phyloP scores from a whole-genome alignment of 1,140 invertebrate genomes.

The Drosophila ercepeae region DNA sequence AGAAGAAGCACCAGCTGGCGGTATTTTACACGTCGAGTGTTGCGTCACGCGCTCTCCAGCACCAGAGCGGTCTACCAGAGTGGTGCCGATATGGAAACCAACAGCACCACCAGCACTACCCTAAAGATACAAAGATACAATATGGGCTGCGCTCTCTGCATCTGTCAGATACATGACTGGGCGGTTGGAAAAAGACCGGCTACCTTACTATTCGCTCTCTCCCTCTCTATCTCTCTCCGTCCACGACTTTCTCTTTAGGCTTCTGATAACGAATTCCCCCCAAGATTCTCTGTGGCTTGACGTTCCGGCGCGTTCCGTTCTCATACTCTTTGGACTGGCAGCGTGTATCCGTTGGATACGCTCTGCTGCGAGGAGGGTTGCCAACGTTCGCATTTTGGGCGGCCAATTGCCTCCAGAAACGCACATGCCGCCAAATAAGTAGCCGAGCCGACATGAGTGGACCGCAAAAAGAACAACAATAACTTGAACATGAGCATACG shows the following conservation, averaged over 20 bases:
- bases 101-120: conserved; percentile 7
- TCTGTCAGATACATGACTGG: conserved; percentile 46
- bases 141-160: conserved; percentile 12
- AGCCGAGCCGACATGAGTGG: conserved; percentile 22
- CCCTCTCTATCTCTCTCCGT: neutral
- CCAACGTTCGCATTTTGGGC: conserved; percentile 27
- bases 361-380: conserved; percentile 62
- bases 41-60: conserved; percentile 64
- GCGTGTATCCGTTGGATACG: conserved; percentile 59
- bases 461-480: conserved; percentile 41
- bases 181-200: conserved; percentile 64
- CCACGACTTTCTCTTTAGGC: conserved; percentile 11
- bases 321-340: conserved; percentile 3
- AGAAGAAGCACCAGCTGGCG: conserved; percentile 36
- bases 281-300: neutral
- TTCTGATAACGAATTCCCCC: conserved; percentile 27
- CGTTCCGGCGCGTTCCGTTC: neutral
- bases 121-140: conserved; percentile 6
- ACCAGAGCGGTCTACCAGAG: conserved; percentile 2
- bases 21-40: conserved; percentile 50
- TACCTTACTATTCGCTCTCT: conserved; percentile 10
- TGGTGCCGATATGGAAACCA: neutral
- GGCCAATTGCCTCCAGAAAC: conserved; percentile 28
- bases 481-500: conserved; percentile 1
- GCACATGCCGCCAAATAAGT: conserved; percentile 65